Percentiles rank a stretch among this genome's conserved stretches.
phyloP scores from a whole-genome alignment of 2,113 vertebrate species.

The human (Homo sapiens) region DNA sequence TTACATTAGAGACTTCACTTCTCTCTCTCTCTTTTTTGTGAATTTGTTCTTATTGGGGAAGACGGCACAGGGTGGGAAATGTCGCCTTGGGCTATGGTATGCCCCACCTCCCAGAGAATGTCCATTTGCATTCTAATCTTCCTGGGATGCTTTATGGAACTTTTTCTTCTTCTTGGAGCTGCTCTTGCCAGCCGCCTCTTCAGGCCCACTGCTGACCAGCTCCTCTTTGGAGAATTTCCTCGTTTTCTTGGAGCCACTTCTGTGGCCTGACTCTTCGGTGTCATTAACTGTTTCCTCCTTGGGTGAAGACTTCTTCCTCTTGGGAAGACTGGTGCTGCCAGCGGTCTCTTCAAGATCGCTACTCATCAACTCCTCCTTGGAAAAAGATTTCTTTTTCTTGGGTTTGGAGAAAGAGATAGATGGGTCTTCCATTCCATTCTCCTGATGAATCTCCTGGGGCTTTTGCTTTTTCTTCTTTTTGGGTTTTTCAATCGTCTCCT shows the following conservation, averaged over 20 bases:
- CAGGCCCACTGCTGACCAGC: slow-evolving; percentile 26
- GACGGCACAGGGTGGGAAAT: background rate
- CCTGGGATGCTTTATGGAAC: background rate
- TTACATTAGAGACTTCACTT: no score
- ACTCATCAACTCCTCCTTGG: slow-evolving; percentile 62
- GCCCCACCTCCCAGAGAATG: background rate
- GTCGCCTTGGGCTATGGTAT: background rate
- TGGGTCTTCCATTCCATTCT: slow-evolving; percentile 80
- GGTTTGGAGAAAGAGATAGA: slow-evolving; percentile 52
- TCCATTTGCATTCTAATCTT: slow-evolving; percentile 58
- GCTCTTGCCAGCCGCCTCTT: slow-evolving; percentile 33
- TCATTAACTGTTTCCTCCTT: slow-evolving; percentile 47
- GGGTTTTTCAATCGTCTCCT: slow-evolving; percentile 77
- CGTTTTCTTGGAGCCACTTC: slow-evolving; percentile 64
- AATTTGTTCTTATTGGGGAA: slow-evolving; percentile 64
- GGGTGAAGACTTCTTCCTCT: slow-evolving; percentile 62
- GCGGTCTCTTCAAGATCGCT: slow-evolving; percentile 53
- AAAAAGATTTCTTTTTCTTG: slow-evolving; percentile 85
- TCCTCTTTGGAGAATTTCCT: slow-evolving; percentile 68
- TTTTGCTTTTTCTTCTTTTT: slow-evolving; percentile 85
- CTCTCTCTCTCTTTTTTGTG: background rate
- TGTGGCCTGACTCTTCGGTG: slow-evolving; percentile 39
- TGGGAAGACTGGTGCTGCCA: background rate
- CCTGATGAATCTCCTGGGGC: slow-evolving; percentile 64
- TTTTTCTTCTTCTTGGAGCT: slow-evolving; percentile 78